A percentile compares a stretch with the other conserved stretches of the same genome.
These are phyloP conservation scores for Bujurquina vittata DNA, from an alignment of 2,113 vertebrate genomes.

Conservation along the genomic window DNA sequence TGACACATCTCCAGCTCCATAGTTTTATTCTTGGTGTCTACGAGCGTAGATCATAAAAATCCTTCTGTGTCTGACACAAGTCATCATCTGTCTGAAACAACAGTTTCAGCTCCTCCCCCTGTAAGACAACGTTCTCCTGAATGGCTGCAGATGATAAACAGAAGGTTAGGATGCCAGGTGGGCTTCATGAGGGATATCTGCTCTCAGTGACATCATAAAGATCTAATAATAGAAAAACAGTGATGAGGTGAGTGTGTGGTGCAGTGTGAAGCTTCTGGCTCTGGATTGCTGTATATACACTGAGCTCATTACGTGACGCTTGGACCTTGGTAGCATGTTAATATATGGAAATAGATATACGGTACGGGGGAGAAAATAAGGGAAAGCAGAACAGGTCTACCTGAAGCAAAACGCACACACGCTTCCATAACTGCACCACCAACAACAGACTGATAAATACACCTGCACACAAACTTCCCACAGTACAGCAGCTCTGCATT, in stretches of 20 bases:
- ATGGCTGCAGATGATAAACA: background rate
- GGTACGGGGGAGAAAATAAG: background rate
- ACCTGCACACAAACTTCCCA: background rate
- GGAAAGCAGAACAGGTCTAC: background rate
- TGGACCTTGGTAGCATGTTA: background rate
- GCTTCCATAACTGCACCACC: background rate
- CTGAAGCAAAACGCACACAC: background rate
- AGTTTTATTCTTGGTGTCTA: background rate
- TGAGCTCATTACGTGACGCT: background rate
- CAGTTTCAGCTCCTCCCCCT: background rate
- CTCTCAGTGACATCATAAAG: too few species aligned
- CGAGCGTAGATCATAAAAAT: background rate
- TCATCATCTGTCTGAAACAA: background rate
- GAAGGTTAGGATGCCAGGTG: background rate
- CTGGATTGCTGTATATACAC: background rate
- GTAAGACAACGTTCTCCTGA: background rate
- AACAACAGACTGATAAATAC: background rate
- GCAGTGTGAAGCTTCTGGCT: background rate
- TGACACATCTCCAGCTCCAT: background rate
- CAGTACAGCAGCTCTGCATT: slow-evolving; percentile 20
- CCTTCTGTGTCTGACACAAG: background rate
- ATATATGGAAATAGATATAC: background rate
- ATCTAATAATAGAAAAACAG: too few species aligned
- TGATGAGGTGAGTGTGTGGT: background rate
- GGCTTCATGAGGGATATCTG: too few species aligned